These are phyloP conservation scores for Drosophila azteca DNA, from an alignment of 1,140 invertebrate genomes.

Conservation along the genomic window DNA sequence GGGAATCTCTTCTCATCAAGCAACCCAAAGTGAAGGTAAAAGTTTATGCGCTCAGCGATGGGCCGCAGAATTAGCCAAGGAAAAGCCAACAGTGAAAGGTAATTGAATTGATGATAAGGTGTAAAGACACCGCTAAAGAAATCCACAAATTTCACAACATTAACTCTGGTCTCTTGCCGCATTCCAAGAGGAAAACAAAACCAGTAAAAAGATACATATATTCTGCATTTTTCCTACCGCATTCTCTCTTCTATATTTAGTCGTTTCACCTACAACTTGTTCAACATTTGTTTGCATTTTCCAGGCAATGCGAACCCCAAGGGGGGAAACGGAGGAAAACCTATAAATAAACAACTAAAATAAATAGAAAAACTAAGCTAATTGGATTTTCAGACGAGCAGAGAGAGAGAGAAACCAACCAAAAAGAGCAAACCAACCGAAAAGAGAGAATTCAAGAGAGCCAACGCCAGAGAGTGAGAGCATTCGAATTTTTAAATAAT, in stretches of 20 bases:
- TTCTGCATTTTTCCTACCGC: neutral
- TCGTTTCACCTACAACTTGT: conserved; percentile 40
- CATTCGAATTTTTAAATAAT: conserved; percentile 1
- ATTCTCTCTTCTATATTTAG: conserved; percentile 34
- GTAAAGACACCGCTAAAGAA: conserved; percentile 1
- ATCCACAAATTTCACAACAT: too few relatives aligned
- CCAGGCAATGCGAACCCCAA: conserved; percentile 38
- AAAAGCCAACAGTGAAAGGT: conserved; percentile 46
- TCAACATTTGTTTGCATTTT: conserved; percentile 49
- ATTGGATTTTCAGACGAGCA: conserved; percentile 53
- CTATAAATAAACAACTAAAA: conserved; percentile 65
- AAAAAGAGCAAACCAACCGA: neutral
- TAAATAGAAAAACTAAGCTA: conserved; percentile 56
- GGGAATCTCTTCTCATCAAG: neutral
- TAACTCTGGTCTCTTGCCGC: too few relatives aligned
- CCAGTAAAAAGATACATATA: neutral
- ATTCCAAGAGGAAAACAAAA: too few relatives aligned
- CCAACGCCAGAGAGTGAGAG: conserved; percentile 6
- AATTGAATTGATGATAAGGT: conserved; percentile 37
- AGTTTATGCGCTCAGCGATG: conserved; percentile 35
- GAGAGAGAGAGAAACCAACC: conserved; percentile 6
- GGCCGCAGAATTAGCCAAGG: conserved; percentile 45
- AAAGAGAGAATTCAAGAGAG: conserved; percentile 8
- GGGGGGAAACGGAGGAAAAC: conserved; percentile 28
- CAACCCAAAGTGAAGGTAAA: conserved; percentile 43